Evolutionary conservation across 2,888 invertebrate genomes (phyloP).

Genomic region (Limnephilus rhombicus): DNA sequence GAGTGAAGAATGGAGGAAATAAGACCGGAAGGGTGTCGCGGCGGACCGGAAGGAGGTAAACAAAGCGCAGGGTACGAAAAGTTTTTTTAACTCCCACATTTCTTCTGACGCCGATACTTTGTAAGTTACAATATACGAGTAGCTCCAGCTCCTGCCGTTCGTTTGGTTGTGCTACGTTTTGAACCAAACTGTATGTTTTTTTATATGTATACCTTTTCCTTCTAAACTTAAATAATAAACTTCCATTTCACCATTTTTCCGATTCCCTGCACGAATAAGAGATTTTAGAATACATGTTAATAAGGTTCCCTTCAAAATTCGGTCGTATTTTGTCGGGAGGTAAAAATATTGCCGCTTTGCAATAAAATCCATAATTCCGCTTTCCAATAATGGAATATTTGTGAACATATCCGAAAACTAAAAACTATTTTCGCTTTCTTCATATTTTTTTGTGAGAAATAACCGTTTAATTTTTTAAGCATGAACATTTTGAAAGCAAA

Average conservation of each 20-base stretch:
- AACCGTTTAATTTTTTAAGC: too few species aligned
- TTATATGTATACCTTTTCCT: background rate
- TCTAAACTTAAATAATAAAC: too few species aligned
- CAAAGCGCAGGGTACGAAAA: conserved; percentile 35
- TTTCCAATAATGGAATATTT: too few species aligned
- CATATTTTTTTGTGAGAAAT: too few species aligned
- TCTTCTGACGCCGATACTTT: background rate
- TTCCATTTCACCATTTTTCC: background rate
- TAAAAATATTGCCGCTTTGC: too few species aligned
- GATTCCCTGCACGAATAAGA: background rate
- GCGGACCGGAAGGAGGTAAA: conserved; percentile 54
- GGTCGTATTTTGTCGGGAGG: too few species aligned
- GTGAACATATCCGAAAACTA: too few species aligned
- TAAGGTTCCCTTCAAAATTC: too few species aligned
- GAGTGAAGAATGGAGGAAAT: conserved; percentile 34
- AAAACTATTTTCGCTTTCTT: too few species aligned
- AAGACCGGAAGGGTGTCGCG: conserved; percentile 41
- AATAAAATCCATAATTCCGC: too few species aligned
- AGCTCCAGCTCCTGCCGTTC: background rate
- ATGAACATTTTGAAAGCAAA: too few species aligned
- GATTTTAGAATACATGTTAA: too few species aligned
- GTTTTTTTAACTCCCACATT: conserved; percentile 10
- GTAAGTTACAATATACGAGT: background rate
- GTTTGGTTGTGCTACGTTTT: background rate
- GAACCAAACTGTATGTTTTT: background rate